A percentile compares a stretch with the other conserved stretches of the same genome.
phyloP scores from a whole-genome alignment of 2,113 vertebrate species.

The Hippocampus guttulatus region DNA sequence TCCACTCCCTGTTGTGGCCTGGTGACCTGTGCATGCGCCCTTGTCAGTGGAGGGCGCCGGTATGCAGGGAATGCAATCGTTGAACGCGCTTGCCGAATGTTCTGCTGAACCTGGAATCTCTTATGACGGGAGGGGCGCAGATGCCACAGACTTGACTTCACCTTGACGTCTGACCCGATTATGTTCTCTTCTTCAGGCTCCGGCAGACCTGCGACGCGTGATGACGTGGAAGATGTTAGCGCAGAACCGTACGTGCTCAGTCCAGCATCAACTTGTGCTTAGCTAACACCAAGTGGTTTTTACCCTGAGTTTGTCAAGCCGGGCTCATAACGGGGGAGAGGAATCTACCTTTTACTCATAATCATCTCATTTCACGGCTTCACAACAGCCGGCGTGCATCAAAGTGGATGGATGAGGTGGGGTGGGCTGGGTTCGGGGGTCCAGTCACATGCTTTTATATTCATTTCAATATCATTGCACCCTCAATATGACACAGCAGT shows the following conservation, averaged over 20 bases:
- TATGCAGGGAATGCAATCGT: constrained; percentile 55
- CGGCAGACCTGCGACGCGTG: neutral
- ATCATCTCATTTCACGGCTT: constrained; percentile 62
- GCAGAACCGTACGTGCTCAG: neutral
- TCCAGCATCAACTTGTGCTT: constrained; percentile 25
- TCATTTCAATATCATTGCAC: neutral
- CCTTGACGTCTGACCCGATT: constrained; percentile 23
- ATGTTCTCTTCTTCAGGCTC: constrained; percentile 7
- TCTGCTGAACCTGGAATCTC: constrained; percentile 51
- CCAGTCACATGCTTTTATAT: constrained; percentile 34
- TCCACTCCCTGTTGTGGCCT: constrained; percentile 37
- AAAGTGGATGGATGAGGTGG: constrained; percentile 7
- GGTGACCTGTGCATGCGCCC: constrained; percentile 50
- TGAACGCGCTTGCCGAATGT: constrained; percentile 40
- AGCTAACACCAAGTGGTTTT: constrained; percentile 28
- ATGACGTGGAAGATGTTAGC: constrained; percentile 28
- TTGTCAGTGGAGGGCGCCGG: constrained; percentile 46
- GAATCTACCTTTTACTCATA: constrained; percentile 60
- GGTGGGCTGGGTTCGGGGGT: constrained; percentile 18
- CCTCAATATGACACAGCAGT: neutral
- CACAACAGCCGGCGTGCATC: constrained; percentile 32
- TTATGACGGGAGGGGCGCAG: constrained; percentile 29
- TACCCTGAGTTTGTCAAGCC: constrained; percentile 49
- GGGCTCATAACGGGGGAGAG: constrained; percentile 26
- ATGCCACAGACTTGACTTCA: constrained; percentile 1